These are phyloP conservation scores for Cepaea hortensis DNA, from an alignment of 2,888 invertebrate genomes.

Conservation along the genomic window DNA sequence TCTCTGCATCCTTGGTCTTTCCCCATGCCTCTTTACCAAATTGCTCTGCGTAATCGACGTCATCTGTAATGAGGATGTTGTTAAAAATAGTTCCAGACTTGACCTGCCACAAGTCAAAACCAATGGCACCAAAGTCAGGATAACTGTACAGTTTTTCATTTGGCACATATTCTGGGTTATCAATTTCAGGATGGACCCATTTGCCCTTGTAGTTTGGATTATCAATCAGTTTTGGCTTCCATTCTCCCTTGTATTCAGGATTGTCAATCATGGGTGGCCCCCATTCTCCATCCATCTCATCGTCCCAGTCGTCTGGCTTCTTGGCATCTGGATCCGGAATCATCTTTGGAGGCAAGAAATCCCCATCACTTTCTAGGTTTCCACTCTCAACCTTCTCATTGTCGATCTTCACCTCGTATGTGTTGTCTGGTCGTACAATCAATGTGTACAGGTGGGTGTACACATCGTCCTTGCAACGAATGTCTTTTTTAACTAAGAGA, in stretches of 20 bases:
- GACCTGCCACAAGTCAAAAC: constrained; percentile 84
- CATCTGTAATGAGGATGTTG: constrained; percentile 94
- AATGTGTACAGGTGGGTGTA: constrained; percentile 98
- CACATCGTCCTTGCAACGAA: constrained; percentile 95
- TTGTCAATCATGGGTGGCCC: constrained; percentile 99
- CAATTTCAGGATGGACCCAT: constrained; percentile 99
- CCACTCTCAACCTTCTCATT: constrained; percentile 96
- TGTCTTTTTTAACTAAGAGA: constrained; percentile 96
- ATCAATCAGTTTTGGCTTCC: constrained; percentile 98
- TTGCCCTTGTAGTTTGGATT: constrained; percentile 96
- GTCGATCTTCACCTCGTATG: constrained; percentile 96
- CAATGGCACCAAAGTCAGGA: constrained; percentile 92
- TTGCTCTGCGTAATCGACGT: constrained; percentile 85
- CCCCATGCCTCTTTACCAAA: constrained; percentile 79
- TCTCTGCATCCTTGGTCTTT: constrained; percentile 86
- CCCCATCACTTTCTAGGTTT: constrained; percentile 96
- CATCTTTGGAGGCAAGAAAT: constrained; percentile 85
- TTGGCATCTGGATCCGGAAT: constrained; percentile 89
- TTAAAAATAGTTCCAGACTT: constrained; percentile 99
- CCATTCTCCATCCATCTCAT: constrained; percentile 99
- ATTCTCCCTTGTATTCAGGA: constrained; percentile 98
- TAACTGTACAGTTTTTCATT: constrained; percentile 91
- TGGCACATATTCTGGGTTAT: constrained; percentile 95
- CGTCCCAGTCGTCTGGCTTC: constrained; percentile 99
- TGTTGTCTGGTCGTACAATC: constrained; percentile 95